Percentiles rank a stretch among this genome's conserved stretches.
phyloP scores from a whole-genome alignment of 2,113 vertebrate genomes.

The Mionectes macconnelli region DNA sequence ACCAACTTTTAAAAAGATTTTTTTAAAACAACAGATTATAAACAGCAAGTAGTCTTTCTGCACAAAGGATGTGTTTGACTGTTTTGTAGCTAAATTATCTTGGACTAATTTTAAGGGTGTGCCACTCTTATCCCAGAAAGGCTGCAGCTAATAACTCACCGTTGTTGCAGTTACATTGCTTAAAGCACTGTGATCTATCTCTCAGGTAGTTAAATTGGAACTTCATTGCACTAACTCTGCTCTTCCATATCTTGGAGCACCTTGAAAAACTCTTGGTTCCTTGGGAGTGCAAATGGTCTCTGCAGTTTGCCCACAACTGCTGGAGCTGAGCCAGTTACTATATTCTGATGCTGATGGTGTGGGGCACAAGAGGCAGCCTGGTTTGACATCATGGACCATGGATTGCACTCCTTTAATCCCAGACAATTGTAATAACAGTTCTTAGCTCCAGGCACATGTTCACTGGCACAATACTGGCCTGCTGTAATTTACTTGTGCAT shows the following conservation, averaged over 20 bases:
- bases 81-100: neutral
- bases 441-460: neutral
- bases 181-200: neutral
- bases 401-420: neutral
- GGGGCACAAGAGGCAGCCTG: neutral
- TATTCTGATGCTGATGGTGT: neutral
- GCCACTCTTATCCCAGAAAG: neutral
- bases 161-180: neutral
- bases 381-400: neutral
- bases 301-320: rapidly evolving
- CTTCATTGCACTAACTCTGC: neutral
- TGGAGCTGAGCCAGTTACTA: rapidly evolving
- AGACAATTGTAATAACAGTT: neutral
- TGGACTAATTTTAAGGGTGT: neutral
- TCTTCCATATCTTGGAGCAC: neutral
- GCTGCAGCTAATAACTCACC: neutral
- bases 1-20: neutral
- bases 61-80: neutral
- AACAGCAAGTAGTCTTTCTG: neutral
- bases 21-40: neutral
- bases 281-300: neutral
- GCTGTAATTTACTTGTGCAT: neutral
- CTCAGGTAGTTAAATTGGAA: neutral
- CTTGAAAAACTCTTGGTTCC: neutral
- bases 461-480: neutral